A percentile compares a stretch with the other conserved stretches of the same genome.
Evolutionary conservation across 53 echinoderm and acorn worm genomes (phyloP).

Genomic region (Henricia sp.): DNA sequence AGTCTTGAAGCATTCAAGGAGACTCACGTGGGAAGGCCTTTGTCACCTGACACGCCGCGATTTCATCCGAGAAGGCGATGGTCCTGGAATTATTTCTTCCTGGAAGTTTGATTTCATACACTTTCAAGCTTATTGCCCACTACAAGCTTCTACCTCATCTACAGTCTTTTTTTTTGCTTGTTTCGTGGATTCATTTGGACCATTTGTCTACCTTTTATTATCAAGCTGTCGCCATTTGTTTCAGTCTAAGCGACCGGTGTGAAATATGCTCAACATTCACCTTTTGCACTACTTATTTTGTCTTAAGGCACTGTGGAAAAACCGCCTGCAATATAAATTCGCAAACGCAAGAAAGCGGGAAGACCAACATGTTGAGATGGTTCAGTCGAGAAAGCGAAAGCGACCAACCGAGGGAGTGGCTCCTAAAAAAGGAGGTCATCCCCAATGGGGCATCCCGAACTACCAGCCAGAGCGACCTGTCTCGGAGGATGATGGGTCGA

Average conservation of each 20-base stretch:
- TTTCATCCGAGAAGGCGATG: conserved; percentile 35
- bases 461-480: conserved; percentile 26
- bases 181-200: too few species aligned
- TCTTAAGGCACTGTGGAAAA: conserved; percentile 62
- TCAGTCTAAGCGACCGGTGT: too few species aligned
- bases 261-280: too few species aligned
- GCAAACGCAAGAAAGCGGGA: conserved; percentile 51
- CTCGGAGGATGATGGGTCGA: conserved; percentile 59
- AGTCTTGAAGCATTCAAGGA: background rate
- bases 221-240: too few species aligned
- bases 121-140: background rate
- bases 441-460: conserved; percentile 38
- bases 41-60: conserved; percentile 3
- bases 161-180: too few species aligned
- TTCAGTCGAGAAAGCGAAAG: conserved; percentile 38
- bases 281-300: too few species aligned
- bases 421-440: background rate
- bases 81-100: background rate
- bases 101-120: background rate
- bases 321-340: conserved; percentile 61
- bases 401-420: background rate
- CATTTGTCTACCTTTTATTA: too few species aligned
- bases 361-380: conserved; percentile 22
- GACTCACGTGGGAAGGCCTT: conserved; percentile 3
- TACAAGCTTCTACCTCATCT: too few species aligned